These are phyloP conservation scores for Metallyticus violacea DNA, from an alignment of 2,888 invertebrate species.

Conservation along the genomic window DNA sequence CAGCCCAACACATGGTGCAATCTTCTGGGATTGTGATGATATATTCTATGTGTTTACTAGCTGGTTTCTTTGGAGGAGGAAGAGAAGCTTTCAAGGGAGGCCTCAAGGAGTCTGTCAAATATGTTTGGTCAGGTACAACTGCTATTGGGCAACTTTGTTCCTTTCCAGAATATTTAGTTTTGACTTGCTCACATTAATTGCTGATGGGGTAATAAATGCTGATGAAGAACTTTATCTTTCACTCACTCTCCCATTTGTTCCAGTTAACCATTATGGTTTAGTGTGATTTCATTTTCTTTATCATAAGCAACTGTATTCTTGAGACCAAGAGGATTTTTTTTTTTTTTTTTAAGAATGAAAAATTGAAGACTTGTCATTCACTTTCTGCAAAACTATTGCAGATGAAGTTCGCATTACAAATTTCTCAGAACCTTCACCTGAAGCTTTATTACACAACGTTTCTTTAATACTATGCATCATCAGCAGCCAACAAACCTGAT, in stretches of 20 bases:
- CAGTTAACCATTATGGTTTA: not conserved
- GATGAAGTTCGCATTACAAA: not conserved
- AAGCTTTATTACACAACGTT: not conserved
- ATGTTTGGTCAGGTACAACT: not conserved
- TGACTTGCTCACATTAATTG: not conserved
- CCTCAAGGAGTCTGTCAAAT: constrained; percentile 58
- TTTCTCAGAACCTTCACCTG: not conserved
- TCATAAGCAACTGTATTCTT: not conserved
- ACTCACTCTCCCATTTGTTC: not conserved
- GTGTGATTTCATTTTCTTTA: not conserved
- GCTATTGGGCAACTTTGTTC: not conserved
- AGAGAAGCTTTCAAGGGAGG: constrained; percentile 64
- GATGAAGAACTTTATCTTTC: too few relatives aligned
- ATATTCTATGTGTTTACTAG: constrained; percentile 58
- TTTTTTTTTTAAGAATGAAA: not conserved
- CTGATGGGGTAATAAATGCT: not conserved
- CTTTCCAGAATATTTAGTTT: not conserved
- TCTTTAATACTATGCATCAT: not conserved
- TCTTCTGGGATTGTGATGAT: not conserved
- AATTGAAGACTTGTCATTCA: not conserved
- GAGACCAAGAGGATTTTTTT: too few relatives aligned
- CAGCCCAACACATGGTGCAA: not conserved
- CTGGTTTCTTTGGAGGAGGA: constrained; percentile 75
- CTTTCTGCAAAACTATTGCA: not conserved
- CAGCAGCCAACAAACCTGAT: not conserved